Conservation (phyloP, 2,113 vertebrate species). For the Bothrops jararaca region DNA sequence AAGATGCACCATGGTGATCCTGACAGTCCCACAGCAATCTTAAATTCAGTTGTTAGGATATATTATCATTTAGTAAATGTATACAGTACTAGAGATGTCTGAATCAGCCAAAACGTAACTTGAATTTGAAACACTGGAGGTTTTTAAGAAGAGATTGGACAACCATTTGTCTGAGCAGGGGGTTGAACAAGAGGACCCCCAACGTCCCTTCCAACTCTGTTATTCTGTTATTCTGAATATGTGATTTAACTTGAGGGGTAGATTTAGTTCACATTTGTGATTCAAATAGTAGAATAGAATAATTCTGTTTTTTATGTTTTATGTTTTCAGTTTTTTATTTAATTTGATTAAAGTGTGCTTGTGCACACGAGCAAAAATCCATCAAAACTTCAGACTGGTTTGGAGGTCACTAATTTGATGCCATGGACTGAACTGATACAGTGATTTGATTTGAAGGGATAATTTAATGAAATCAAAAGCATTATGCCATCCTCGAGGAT, state of each 20-base stretch:
- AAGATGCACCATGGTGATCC: not conserved
- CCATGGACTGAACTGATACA: not conserved
- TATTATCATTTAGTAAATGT: slow-evolving; percentile 39
- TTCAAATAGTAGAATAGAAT: not conserved
- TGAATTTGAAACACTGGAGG: not conserved
- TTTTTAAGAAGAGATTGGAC: not conserved
- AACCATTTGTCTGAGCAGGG: not conserved
- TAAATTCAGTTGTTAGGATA: slow-evolving; percentile 58
- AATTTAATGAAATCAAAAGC: not conserved
- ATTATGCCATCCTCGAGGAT: not conserved
- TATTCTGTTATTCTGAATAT: not conserved
- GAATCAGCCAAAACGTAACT: not conserved
- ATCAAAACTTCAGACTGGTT: not conserved
- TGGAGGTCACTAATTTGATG: not conserved
- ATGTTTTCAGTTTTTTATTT: not conserved
- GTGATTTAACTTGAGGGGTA: not conserved
- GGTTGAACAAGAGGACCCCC: not conserved
- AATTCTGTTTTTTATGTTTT: not conserved
- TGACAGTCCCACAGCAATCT: not conserved
- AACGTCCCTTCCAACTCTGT: not conserved
- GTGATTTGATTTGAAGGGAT: not conserved
- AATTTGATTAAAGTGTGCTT: not conserved
- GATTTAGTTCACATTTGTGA: not conserved
- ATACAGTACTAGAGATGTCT: not conserved
- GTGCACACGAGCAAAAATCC: slow-evolving; percentile 16